These are phyloP conservation scores for Sinosuthora webbiana DNA, from an alignment of 2,113 vertebrate species.

Conservation along the genomic window DNA sequence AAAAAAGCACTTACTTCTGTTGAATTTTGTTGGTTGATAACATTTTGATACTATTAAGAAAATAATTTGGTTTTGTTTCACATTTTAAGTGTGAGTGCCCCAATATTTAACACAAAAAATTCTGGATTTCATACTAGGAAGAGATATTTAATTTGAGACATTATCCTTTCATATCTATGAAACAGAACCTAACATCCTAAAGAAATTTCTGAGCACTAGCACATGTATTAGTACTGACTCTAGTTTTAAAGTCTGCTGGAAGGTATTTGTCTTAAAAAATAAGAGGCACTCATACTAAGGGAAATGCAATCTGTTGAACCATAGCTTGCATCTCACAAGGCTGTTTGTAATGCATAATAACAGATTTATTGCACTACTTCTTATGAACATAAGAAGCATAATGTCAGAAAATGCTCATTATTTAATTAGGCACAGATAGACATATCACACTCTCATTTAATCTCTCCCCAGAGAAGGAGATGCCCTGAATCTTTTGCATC, in stretches of 20 bases:
- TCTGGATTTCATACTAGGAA: not conserved
- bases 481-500: not conserved
- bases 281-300: not conserved
- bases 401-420: not conserved
- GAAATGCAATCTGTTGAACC: not conserved
- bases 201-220: rapidly evolving
- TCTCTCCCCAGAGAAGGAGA: not conserved
- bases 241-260: not conserved
- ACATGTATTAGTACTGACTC: not conserved
- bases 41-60: not conserved
- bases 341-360: not conserved
- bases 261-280: not conserved
- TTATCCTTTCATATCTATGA: not conserved
- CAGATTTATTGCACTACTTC: not conserved
- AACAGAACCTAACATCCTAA: not conserved
- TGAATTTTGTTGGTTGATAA: not conserved
- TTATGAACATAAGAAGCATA: not conserved
- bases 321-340: not conserved
- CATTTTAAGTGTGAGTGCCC: not conserved
- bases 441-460: not conserved
- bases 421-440: not conserved
- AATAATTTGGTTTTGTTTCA: not conserved
- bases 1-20: not conserved
- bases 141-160: not conserved
- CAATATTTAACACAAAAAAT: not conserved